A percentile compares a stretch with the other conserved stretches of the same genome.
These are phyloP conservation scores for Hirtodrosophila confusa DNA, from an alignment of 2,888 invertebrate species.

Conservation along the genomic window DNA sequence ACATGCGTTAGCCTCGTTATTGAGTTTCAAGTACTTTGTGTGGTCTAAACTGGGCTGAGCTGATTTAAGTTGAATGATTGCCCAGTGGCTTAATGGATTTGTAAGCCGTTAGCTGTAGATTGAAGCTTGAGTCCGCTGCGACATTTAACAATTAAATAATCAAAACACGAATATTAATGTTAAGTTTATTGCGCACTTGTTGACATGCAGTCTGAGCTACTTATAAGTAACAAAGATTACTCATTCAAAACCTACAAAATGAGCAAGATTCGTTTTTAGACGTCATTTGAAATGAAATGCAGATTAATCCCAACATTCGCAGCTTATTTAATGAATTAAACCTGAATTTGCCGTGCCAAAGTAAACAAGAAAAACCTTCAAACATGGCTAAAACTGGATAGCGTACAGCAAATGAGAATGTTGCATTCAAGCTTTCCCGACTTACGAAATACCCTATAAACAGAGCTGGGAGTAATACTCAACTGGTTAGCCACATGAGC, in stretches of 20 bases:
- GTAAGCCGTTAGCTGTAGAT: no score
- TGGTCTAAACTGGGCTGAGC: conserved; percentile 29
- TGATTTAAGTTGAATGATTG: conserved; percentile 22
- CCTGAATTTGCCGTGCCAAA: conserved; percentile 7
- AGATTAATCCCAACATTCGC: neutral
- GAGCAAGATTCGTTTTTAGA: neutral
- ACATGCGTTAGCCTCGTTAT: conserved; percentile 60
- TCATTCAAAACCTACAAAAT: no score
- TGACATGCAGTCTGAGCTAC: neutral
- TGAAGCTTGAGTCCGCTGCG: neutral
- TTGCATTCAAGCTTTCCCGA: neutral
- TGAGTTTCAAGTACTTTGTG: conserved; percentile 65
- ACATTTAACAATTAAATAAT: conserved; percentile 26
- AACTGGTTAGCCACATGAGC: no score
- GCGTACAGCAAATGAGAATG: neutral
- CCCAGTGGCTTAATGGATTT: conserved; percentile 3
- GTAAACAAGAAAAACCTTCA: conserved; percentile 14
- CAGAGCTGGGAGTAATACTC: no score
- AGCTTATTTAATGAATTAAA: neutral
- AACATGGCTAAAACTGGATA: neutral
- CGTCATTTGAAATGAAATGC: neutral
- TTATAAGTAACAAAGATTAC: no score
- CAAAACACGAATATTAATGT: conserved; percentile 18
- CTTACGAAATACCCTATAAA: conserved; percentile 5
- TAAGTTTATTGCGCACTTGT: conserved; percentile 10